Evolutionary conservation across 2,888 invertebrate genomes (phyloP).

Genomic region (Eumacrocentrus americanus): DNA sequence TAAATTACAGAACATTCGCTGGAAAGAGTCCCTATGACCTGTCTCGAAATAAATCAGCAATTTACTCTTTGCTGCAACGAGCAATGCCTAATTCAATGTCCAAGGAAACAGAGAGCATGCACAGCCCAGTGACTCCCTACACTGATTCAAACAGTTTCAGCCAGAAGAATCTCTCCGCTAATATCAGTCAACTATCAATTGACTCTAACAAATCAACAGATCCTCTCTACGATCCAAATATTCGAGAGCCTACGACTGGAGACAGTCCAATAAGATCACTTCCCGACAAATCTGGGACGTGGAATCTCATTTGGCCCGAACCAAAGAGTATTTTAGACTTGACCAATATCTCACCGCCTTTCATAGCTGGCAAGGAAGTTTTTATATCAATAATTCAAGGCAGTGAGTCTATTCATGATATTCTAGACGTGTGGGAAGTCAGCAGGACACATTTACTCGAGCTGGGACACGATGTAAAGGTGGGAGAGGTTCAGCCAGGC

Average conservation of each 20-base stretch:
- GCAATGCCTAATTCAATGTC: constrained; percentile 46
- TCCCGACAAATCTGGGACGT: constrained; percentile 48
- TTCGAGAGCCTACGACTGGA: constrained; percentile 45
- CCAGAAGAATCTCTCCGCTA: constrained; percentile 49
- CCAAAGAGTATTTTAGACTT: constrained; percentile 66
- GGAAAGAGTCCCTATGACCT: constrained; percentile 57
- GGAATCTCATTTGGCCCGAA: constrained; percentile 66
- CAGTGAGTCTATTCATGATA: constrained; percentile 58
- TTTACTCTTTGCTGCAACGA: constrained; percentile 50
- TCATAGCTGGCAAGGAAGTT: constrained; percentile 61
- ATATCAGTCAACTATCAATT: constrained; percentile 56
- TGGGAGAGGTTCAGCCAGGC: constrained; percentile 61
- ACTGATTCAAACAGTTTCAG: constrained; percentile 48
- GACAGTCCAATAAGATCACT: constrained; percentile 49
- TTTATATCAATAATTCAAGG: constrained; percentile 62
- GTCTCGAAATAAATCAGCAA: constrained; percentile 46
- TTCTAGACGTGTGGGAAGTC: constrained; percentile 64
- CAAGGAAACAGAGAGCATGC: constrained; percentile 53
- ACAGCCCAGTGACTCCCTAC: constrained; percentile 47
- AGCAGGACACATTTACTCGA: constrained; percentile 61
- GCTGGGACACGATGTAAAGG: constrained; percentile 62
- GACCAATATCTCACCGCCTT: constrained; percentile 60
- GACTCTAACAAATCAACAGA: constrained; percentile 56
- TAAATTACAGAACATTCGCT: constrained; percentile 52
- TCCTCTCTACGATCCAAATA: constrained; percentile 50